These are phyloP conservation scores for Tigriopus californicus DNA, from an alignment of 2,888 invertebrate genomes.

Conservation along the genomic window DNA sequence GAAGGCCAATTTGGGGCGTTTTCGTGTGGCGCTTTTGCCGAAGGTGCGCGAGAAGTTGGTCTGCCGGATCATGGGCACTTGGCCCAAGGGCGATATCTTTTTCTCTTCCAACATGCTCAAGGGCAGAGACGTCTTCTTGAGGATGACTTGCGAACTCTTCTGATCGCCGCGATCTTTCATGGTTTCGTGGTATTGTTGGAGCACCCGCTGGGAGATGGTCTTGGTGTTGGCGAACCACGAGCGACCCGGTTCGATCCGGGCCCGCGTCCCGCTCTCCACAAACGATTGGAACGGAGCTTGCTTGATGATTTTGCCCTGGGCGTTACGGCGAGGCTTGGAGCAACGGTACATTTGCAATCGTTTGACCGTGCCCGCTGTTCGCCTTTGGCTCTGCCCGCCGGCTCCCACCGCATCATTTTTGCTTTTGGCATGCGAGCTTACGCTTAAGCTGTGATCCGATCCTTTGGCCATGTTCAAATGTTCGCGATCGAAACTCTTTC, in stretches of 20 bases:
- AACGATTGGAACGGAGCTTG: conserved; percentile 91
- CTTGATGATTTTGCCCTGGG: conserved; percentile 61
- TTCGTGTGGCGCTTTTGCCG: conserved; percentile 80
- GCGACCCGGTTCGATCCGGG: conserved; percentile 88
- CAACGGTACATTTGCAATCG: conserved; percentile 95
- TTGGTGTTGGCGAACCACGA: conserved; percentile 98
- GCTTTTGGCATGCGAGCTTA: too few relatives aligned
- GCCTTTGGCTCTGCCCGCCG: too few relatives aligned
- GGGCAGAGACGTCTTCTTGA: conserved; percentile 87
- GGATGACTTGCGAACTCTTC: conserved; percentile 63
- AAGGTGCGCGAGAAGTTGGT: conserved; percentile 86
- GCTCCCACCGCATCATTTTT: too few relatives aligned
- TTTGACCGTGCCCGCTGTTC: conserved; percentile 73
- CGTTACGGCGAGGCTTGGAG: conserved; percentile 83
- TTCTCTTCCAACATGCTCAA: conserved; percentile 83
- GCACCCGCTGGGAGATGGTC: conserved; percentile 64
- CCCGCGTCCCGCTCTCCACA: conserved; percentile 67
- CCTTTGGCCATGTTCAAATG: too few relatives aligned
- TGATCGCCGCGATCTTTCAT: conserved; percentile 88
- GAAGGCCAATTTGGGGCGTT: conserved; percentile 50
- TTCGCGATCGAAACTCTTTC: too few relatives aligned
- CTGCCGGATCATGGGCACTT: conserved; percentile 86
- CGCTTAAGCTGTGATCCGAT: too few relatives aligned
- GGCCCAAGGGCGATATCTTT: conserved; percentile 20
- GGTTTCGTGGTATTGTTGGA: conserved; percentile 55